These are phyloP conservation scores for Falco novaeseelandiae DNA, from an alignment of 2,797 vertebrate genomes.

Conservation along the genomic window DNA sequence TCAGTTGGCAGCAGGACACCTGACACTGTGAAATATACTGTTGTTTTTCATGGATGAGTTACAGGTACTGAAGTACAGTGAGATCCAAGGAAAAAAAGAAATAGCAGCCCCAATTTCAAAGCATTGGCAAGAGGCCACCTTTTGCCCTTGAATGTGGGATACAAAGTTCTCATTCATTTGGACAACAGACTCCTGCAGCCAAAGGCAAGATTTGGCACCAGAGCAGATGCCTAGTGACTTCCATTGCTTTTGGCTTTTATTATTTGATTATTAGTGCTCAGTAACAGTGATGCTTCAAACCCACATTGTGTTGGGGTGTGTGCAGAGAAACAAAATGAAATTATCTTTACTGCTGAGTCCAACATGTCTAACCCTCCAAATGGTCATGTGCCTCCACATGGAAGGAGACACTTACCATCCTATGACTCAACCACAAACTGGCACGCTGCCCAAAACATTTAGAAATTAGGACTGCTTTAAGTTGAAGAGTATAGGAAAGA, in stretches of 20 bases:
- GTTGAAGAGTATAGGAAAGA: not conserved
- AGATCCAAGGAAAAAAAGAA: not conserved
- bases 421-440: not conserved
- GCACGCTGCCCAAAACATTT: not conserved
- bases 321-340: not conserved
- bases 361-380: not conserved
- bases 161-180: not conserved
- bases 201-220: not conserved
- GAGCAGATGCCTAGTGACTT: not conserved
- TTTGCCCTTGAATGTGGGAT: not conserved
- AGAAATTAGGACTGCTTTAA: not conserved
- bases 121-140: not conserved
- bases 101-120: not conserved
- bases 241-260: not conserved
- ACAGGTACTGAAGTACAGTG: slow-evolving; percentile 2
- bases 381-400: not conserved
- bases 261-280: not conserved
- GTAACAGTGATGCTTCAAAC: not conserved
- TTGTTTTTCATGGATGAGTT: not conserved
- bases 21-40: not conserved
- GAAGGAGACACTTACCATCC: not conserved
- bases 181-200: not conserved
- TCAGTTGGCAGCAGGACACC: not conserved
- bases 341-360: not conserved
- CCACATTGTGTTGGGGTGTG: not conserved